A percentile compares a stretch with the other conserved stretches of the same genome.
Conservation (phyloP, 2,888 invertebrate genomes). For the Xylocampa areola region DNA sequence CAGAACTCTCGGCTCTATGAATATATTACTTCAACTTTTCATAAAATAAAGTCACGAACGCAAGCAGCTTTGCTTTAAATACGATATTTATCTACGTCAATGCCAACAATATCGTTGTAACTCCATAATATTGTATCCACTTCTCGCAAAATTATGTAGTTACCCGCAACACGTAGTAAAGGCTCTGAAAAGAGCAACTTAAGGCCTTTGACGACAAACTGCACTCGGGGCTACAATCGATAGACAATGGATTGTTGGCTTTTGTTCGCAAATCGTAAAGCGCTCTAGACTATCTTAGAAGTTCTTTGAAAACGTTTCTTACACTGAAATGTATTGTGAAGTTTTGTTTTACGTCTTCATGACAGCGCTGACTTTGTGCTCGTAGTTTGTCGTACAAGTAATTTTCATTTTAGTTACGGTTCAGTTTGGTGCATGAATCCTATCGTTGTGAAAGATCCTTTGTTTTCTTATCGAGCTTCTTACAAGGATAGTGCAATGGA, state of each 20-base stretch:
- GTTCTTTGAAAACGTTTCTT: slow-evolving; percentile 78
- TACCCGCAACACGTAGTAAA: slow-evolving; percentile 70
- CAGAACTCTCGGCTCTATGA: no score
- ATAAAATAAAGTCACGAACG: not conserved
- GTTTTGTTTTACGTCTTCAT: slow-evolving; percentile 70
- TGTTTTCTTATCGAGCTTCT: slow-evolving; percentile 29
- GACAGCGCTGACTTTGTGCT: slow-evolving; percentile 62
- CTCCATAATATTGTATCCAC: slow-evolving; percentile 32
- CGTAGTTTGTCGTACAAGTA: slow-evolving; percentile 59
- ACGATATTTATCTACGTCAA: slow-evolving; percentile 5
- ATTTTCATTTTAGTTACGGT: slow-evolving; percentile 59
- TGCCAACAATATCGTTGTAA: slow-evolving; percentile 19
- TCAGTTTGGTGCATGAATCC: slow-evolving; percentile 50
- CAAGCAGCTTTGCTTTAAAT: slow-evolving; percentile 4
- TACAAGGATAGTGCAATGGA: slow-evolving; percentile 10
- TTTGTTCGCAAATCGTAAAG: slow-evolving; percentile 85
- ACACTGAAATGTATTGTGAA: slow-evolving; percentile 73
- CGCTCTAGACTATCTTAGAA: slow-evolving; percentile 73
- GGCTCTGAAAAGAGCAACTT: slow-evolving; percentile 71
- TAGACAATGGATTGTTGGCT: slow-evolving; percentile 86
- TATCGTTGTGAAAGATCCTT: slow-evolving; percentile 49
- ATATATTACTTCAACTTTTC: not conserved
- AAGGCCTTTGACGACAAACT: slow-evolving; percentile 85
- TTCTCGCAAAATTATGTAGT: slow-evolving; percentile 49
- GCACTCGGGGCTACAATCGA: slow-evolving; percentile 82